phyloP scores from a whole-genome alignment of 2,113 vertebrate genomes.

The Melospiza georgiana region DNA sequence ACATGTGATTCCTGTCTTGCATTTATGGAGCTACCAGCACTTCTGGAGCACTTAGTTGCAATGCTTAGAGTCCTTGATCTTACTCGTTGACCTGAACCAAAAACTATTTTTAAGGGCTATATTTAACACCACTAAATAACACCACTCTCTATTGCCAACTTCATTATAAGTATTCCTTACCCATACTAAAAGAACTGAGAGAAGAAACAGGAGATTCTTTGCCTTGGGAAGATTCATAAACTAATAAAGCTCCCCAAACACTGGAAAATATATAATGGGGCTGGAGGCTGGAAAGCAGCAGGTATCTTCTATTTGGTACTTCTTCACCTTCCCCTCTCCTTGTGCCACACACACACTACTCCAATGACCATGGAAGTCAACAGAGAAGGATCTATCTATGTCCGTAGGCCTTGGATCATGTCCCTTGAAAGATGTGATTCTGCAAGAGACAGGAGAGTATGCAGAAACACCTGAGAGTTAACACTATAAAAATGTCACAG shows the following conservation, averaged over 20 bases:
- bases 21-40: background rate
- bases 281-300: background rate
- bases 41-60: background rate
- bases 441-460: background rate
- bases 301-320: background rate
- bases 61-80: background rate
- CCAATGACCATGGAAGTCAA: background rate
- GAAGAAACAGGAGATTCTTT: background rate
- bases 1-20: background rate
- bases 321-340: background rate
- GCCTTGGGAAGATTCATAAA: background rate
- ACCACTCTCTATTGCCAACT: background rate
- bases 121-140: background rate
- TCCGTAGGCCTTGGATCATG: background rate
- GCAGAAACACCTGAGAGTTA: background rate
- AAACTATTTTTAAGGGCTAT: background rate
- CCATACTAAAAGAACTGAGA: background rate
- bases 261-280: background rate
- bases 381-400: background rate
- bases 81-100: background rate
- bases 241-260: background rate
- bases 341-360: background rate
- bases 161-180: background rate
- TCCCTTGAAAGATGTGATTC: background rate
- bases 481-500: background rate